These are phyloP conservation scores for Gymnopithys bicolor DNA, from an alignment of 2,797 vertebrate species.

Conservation along the genomic window DNA sequence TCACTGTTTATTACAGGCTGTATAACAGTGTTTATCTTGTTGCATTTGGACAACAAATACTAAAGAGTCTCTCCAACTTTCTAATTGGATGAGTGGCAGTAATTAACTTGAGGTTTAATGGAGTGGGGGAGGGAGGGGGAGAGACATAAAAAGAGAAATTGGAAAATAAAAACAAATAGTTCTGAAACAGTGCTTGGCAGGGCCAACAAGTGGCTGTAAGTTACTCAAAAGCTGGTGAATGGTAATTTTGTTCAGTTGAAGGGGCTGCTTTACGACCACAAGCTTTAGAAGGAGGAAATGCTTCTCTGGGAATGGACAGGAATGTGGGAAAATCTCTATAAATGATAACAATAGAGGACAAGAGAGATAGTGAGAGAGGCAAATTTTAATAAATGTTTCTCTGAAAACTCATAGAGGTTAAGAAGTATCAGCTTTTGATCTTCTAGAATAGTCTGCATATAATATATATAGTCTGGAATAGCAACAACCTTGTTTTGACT, in stretches of 20 bases:
- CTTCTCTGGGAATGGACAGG: neutral
- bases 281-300: neutral
- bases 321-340: neutral
- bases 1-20: neutral
- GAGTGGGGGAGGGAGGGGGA: too few species aligned
- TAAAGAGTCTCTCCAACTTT: neutral
- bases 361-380: neutral
- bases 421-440: neutral
- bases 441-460: neutral
- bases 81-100: neutral
- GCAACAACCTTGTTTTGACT: neutral
- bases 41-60: neutral
- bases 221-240: neutral
- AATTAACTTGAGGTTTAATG: neutral
- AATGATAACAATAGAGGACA: neutral
- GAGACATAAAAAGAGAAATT: neutral
- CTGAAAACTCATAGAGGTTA: neutral
- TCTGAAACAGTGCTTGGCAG: neutral
- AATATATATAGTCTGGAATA: neutral
- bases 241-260: neutral
- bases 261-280: neutral
- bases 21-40: accelerated
- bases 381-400: neutral
- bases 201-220: neutral
- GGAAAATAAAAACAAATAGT: neutral